Base-by-base conservation (phyloP, 2,113 vertebrate species). In the Petromus typicus region DNA sequence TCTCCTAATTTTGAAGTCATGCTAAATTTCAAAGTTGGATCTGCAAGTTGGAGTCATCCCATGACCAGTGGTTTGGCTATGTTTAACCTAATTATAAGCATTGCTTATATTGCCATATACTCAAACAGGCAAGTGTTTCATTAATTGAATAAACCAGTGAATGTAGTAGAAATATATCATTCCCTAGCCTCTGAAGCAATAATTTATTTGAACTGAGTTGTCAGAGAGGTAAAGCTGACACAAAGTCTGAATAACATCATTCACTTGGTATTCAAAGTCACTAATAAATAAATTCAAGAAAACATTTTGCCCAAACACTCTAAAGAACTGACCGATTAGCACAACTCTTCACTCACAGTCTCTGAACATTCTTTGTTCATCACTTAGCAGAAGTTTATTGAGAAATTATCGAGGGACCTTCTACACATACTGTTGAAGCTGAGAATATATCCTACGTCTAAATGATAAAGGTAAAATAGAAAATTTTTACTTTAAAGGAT, bases 171-270 rank as follows among this genome's bases (percentile, higher is more conserved):
- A 94, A 91, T 83, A 48, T 81, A 4, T 69, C 66, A 94, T 92
- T 89, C 5, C 27, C 13, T 92, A 80, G 14, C 18, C 56, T 66
- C 34, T 83, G 23, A 93, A 96, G 81, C 76, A 92, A 69, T 90
- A 81, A 71, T 86, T 95, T 51, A 95, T 95, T 96, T 92, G 34
- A 81, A 96, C 96, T 96, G 89, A 94, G 37, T 96, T 96, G 64
- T 92, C 67, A 81, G 13, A 6, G 64, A 94, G 34, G 59, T 81
- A 87, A 91, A 54, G 34, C 25, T 90, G 76, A 80, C 87, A 51
- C 4, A 71, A 96, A 92, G 95, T 86, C 51, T 71, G 17, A 93
- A 25, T 71, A 92, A 73, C 14, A 23, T 89, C 48, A 82, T 86
- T 95, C 90, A 87, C 37, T 86, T 91, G 56, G 80, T 69, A 92